A percentile compares a stretch with the other conserved stretches of the same genome.
phyloP scores from a whole-genome alignment of 2,113 vertebrate genomes.

The Hymenochirus boettgeri region DNA sequence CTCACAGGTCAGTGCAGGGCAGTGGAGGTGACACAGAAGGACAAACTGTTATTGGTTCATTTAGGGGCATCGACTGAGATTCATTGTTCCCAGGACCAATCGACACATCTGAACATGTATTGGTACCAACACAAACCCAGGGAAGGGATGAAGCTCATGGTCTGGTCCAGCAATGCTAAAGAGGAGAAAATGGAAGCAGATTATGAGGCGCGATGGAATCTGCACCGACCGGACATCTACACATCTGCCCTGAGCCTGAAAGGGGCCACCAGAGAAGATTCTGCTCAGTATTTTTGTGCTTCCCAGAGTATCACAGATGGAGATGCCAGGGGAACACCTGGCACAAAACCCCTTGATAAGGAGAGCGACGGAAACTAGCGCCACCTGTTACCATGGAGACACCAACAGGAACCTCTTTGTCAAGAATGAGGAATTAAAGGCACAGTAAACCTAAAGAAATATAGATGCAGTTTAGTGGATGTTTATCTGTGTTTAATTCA shows the following conservation, averaged over 20 bases:
- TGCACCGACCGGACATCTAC: neutral
- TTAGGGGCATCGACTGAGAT: neutral
- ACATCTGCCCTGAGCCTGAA: neutral
- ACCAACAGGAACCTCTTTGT: no score
- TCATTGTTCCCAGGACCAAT: neutral
- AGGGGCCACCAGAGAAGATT: neutral
- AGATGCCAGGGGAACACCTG: neutral
- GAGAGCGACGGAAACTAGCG: no score
- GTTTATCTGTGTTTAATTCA: no score
- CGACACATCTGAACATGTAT: constrained; percentile 1
- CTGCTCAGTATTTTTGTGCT: constrained; percentile 28
- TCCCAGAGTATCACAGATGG: neutral
- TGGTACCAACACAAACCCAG: constrained; percentile 25
- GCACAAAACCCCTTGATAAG: neutral
- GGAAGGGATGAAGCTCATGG: constrained; percentile 28
- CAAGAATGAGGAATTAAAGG: no score
- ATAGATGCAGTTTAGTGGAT: no score
- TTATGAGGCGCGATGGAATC: neutral
- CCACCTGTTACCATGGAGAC: no score
- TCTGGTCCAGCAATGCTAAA: neutral
- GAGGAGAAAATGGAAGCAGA: neutral
- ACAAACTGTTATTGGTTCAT: neutral
- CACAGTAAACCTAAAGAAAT: no score
- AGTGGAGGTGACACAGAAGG: neutral
- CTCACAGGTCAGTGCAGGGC: neutral